These are phyloP conservation scores for Neofelis nebulosa DNA, from an alignment of 2,113 vertebrate genomes.

Conservation along the genomic window DNA sequence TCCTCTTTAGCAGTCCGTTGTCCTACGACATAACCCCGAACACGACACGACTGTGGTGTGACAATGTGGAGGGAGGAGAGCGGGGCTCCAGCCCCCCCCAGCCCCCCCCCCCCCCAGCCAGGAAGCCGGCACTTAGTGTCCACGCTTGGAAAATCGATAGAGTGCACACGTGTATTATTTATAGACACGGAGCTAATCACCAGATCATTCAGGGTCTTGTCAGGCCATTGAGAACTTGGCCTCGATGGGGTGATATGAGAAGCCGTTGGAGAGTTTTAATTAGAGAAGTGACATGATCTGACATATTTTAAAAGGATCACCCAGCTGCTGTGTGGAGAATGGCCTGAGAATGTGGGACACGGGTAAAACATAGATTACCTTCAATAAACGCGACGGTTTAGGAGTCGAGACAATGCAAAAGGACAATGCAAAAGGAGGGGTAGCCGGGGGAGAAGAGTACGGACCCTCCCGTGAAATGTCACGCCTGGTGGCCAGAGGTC, in stretches of 20 bases:
- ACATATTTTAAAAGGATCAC: neutral
- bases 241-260: neutral
- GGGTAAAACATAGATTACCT: neutral
- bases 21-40: neutral
- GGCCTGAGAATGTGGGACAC: neutral
- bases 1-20: too few relatives aligned
- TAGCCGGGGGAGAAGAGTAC: accelerated
- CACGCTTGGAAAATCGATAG: accelerated
- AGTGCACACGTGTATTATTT: accelerated
- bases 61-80: accelerated
- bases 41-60: accelerated
- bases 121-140: accelerated
- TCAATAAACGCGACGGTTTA: neutral
- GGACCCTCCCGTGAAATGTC: accelerated
- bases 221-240: neutral
- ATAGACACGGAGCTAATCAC: accelerated
- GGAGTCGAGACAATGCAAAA: neutral
- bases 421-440: too few relatives aligned
- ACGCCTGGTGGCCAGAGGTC: neutral
- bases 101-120: neutral
- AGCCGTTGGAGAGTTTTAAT: neutral
- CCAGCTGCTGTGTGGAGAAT: neutral
- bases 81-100: accelerated
- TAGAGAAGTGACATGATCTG: neutral
- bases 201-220: neutral